Evolutionary conservation across 2,797 vertebrate genomes (phyloP), one percentile per base, ranked within the genome.

Genomic region (Catostomus latipinnis): DNA sequence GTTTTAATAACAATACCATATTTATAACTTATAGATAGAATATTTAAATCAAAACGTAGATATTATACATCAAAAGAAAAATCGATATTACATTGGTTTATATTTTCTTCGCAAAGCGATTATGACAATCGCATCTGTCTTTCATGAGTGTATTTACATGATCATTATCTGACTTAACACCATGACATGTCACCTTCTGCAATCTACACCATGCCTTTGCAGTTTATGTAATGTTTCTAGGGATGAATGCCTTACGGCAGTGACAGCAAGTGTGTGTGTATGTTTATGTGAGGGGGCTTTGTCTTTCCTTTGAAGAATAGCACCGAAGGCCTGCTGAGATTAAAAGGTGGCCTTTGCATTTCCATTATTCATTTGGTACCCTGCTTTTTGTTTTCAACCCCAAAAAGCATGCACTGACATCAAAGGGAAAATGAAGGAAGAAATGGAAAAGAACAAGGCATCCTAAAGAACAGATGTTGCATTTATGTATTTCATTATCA

Each of bases 401-500:
- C 63, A 79, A 81, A 76, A 82, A 78, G 76, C 71, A 81, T 60
- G 34, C 63, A 60, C 71, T 65, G 74, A 84, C 85, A 78, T 86
- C 83, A 84, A 84, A 86, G 72, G 49, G 60, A 76, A 78, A 86
- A 78, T 74, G 71, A 80, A 80, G 73, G 83, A 82, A 82, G 76
- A 82, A 78, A 78, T 83, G 83, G 82, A 86, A 83, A 87, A 81
- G 84, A 87, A 82, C 82, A 81, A 80, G 81, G 81, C 76, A 77
- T 87, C 84, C 81, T 77, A 83, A 88, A 82, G 84, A 88, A 88
- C 68, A 81, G 82, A 88, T 87, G 86, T 86, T 90, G 88, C 89
- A 90, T 90, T 89, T 87, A 90, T 89, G 87, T 88, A 90, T 90
- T 90, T 91, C 89, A 91, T 92, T 90, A 90, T 87, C 80, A 83